A percentile compares a stretch with the other conserved stretches of the same genome.
Evolutionary conservation across 2,113 vertebrate genomes (phyloP).

Genomic region (Mustela lutreola): DNA sequence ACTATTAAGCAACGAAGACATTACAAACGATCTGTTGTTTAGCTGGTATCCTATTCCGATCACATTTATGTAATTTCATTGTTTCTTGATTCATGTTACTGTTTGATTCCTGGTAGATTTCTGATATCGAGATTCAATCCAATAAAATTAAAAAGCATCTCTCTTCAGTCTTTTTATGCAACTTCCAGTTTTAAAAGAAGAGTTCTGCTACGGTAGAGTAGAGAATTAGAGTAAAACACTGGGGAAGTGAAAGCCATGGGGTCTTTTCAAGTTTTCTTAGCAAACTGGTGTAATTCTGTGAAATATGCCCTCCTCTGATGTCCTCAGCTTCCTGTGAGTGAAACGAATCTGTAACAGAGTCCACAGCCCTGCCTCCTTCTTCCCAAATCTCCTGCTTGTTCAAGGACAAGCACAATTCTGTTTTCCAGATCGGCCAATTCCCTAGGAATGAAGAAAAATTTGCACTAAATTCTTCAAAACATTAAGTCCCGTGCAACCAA

Average conservation of each 20-base stretch:
- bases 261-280: not conserved
- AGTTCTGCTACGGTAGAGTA: not conserved
- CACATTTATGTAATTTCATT: not conserved
- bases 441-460: slow-evolving; percentile 56
- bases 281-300: not conserved
- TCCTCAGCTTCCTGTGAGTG: not conserved
- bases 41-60: not conserved
- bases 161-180: not conserved
- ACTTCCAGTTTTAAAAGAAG: not conserved
- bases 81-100: not conserved
- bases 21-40: not conserved
- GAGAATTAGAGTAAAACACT: slow-evolving; percentile 2
- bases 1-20: not conserved
- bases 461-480: slow-evolving; percentile 68
- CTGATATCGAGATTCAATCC: not conserved
- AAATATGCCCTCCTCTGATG: not conserved
- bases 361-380: not conserved
- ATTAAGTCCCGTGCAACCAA: slow-evolving; percentile 75
- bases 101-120: slow-evolving; percentile 10
- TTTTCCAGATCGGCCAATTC: slow-evolving; percentile 39
- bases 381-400: not conserved
- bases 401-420: slow-evolving; percentile 19
- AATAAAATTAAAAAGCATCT: not conserved
- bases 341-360: not conserved
- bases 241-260: not conserved